Conservation (phyloP, 2,797 vertebrate genomes). For the Sandelia bainsii region DNA sequence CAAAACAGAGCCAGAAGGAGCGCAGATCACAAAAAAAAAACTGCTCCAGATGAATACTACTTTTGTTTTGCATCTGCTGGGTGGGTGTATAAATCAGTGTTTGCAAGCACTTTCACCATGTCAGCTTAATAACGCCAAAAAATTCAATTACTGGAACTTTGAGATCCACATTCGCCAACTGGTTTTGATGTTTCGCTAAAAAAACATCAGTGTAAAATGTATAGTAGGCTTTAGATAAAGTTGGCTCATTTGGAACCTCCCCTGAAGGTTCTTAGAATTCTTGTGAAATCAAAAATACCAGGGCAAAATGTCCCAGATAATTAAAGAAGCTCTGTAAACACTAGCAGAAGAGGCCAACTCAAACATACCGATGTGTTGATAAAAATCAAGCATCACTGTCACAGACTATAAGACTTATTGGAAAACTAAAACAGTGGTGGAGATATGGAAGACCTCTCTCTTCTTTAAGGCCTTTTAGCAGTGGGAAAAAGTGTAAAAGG, state of each 20-base stretch:
- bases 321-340: constrained; percentile 29
- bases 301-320: constrained; percentile 31
- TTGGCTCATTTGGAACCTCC: constrained; percentile 7
- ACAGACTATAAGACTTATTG: neutral
- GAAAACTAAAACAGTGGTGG: neutral
- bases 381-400: neutral
- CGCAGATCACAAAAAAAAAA: neutral
- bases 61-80: neutral
- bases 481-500: neutral
- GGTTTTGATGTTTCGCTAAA: neutral
- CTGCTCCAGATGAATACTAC: neutral
- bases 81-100: neutral
- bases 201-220: constrained; percentile 1
- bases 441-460: neutral
- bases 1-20: neutral
- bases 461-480: constrained; percentile 8
- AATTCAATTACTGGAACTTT: neutral
- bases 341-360: neutral
- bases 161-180: too few species aligned
- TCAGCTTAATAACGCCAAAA: neutral
- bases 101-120: neutral
- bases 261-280: constrained; percentile 37
- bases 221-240: neutral
- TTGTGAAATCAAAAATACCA: constrained; percentile 48
- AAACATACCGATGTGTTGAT: neutral